Evolutionary conservation across 2,888 invertebrate species (phyloP).

Genomic region (Frankliniella intonsa): DNA sequence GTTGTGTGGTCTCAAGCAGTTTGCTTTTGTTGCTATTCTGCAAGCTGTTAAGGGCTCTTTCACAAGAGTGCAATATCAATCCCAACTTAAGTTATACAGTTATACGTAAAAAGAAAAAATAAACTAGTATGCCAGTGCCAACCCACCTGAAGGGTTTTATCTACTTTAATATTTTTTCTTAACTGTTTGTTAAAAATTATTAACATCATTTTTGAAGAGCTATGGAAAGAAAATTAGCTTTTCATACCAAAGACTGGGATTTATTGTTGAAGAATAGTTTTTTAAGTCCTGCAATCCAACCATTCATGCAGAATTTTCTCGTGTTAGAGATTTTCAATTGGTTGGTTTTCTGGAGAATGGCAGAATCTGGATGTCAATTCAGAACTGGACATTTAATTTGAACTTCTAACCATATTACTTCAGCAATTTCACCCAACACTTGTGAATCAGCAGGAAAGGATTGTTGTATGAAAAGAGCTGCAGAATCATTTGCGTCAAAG

Average conservation of each 20-base stretch:
- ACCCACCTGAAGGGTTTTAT: not conserved
- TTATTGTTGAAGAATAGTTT: no score
- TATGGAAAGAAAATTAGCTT: no score
- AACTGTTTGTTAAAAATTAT: not conserved
- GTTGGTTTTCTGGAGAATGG: no score
- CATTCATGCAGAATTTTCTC: no score
- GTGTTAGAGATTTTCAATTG: no score
- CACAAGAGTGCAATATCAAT: slow-evolving; percentile 18
- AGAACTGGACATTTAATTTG: no score
- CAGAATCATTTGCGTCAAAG: not conserved
- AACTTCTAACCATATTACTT: no score
- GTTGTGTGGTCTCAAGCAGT: slow-evolving; percentile 5
- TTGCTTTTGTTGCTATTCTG: not conserved
- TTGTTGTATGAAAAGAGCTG: not conserved
- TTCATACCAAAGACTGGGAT: no score
- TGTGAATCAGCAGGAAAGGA: not conserved
- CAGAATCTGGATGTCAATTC: no score
- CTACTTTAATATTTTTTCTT: not conserved
- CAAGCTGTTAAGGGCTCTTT: slow-evolving; percentile 20
- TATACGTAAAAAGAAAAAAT: not conserved
- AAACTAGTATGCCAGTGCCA: not conserved
- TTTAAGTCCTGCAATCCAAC: no score
- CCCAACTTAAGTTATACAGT: not conserved
- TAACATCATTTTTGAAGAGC: not conserved
- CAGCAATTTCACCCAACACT: no score